Evolutionary conservation across 2,888 invertebrate species (phyloP), one percentile per base, ranked within the genome.

Genomic region (Ophion slaviceki): DNA sequence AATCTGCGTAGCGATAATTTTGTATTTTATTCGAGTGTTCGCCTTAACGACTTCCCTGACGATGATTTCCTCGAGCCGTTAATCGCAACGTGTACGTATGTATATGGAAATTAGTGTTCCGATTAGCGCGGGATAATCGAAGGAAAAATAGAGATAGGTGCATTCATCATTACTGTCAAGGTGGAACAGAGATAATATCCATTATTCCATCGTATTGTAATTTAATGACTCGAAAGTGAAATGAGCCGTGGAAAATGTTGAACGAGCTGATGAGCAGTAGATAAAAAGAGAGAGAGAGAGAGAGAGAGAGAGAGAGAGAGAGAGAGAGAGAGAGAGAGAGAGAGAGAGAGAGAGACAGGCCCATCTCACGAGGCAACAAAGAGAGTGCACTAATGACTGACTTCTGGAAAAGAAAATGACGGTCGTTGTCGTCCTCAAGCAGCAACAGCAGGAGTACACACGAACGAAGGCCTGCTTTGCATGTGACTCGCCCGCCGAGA

Each of bases 361-460:
- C 59, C 57, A 75, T 75, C 68, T 70, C 64, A 40, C 32, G 32
- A 32, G 68, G 75, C 78, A 81, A 78, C 74, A 59, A 83, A 84
- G 75, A 81, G 64, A 57, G 64, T 28, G 66, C 77, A 64, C 86
- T 86, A 86, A 86, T 84, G 83, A 84, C 83, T 81, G 81, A 84
- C 83, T 86, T 84, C 86, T 84, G 83, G 80, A 77, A 86, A 86
- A 78, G 75, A 83, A 86, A 86, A 86, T 86, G 83, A 86, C 81
- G 78, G 75, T 79, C 80, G 80, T 83, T 70, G 77, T 75, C 80
- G 80, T 85, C 78, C 72, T 79, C 62, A 64, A 77, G 80, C 76
- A 77, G 67, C 53, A 67, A 76, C 61, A 66, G 59, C 71, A 66
- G 59, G 67, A 74, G 61, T 61, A 53, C 67, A 68, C 77, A 28